These are phyloP conservation scores for Macrophya annulata DNA, from an alignment of 2,888 invertebrate genomes.

Conservation along the genomic window DNA sequence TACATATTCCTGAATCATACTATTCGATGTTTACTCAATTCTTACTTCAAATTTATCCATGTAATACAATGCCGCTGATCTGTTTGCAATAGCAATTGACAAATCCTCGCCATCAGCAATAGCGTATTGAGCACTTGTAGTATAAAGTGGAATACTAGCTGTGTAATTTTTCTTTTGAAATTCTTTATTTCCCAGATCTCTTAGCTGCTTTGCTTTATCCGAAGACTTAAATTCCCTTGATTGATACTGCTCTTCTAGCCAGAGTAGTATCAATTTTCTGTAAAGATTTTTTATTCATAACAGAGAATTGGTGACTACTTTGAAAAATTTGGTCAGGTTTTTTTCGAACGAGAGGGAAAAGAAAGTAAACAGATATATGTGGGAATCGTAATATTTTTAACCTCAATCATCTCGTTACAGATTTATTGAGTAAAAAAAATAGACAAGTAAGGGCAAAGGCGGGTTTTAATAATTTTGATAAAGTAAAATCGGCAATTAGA, in stretches of 20 bases:
- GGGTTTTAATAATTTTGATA: not conserved
- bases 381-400: not conserved
- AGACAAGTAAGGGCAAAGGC: not conserved
- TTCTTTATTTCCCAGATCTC: slow-evolving; percentile 82
- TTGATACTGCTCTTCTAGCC: slow-evolving; percentile 74
- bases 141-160: slow-evolving; percentile 83
- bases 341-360: not conserved
- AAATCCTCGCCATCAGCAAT: slow-evolving; percentile 82
- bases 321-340: not conserved
- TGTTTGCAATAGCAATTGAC: slow-evolving; percentile 85
- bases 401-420: too few relatives aligned
- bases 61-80: slow-evolving; percentile 85
- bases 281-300: slow-evolving; percentile 57
- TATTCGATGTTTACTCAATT: slow-evolving; percentile 43
- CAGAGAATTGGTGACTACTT: not conserved
- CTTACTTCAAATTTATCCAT: slow-evolving; percentile 83
- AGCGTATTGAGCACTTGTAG: slow-evolving; percentile 84
- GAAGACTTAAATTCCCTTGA: slow-evolving; percentile 73
- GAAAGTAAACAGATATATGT: not conserved
- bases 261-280: slow-evolving; percentile 74
- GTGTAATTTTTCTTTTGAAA: slow-evolving; percentile 81
- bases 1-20: not conserved
- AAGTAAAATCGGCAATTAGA: not conserved
- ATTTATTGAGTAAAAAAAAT: too few relatives aligned
- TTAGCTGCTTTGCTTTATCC: slow-evolving; percentile 74